Conservation (phyloP, 1,140 invertebrate species). For the Hydropsyche tenuis region DNA sequence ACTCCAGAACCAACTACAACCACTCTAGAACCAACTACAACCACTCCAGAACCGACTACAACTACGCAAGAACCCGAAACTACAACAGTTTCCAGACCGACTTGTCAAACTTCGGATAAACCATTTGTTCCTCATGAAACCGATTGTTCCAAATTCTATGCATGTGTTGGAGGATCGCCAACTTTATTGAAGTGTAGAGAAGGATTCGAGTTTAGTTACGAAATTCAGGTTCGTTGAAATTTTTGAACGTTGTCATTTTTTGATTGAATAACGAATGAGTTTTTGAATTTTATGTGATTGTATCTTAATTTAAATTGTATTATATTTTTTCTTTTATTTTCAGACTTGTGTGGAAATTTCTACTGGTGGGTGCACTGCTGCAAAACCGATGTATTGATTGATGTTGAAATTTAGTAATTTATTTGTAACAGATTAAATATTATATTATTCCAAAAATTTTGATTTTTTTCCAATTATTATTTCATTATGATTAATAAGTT, state of each 20-base stretch:
- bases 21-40: slow-evolving; percentile 19
- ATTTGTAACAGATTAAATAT: no score
- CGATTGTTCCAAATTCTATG: slow-evolving; percentile 2
- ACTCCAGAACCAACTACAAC: not conserved
- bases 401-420: no score
- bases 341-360: slow-evolving; percentile 25
- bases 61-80: slow-evolving; percentile 13
- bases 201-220: not conserved
- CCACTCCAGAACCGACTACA: not conserved
- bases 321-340: not conserved
- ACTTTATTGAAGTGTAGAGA: not conserved
- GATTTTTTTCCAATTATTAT: no score
- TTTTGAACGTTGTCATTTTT: no score
- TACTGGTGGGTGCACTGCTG: slow-evolving; percentile 1
- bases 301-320: not conserved
- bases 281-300: no score
- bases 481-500: no score
- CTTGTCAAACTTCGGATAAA: not conserved
- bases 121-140: not conserved
- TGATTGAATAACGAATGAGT: no score
- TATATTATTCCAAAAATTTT: no score
- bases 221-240: not conserved
- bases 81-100: not conserved
- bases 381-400: no score
- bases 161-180: not conserved